Percentiles rank a stretch among this genome's conserved stretches.
Evolutionary conservation across 2,113 vertebrate species (phyloP).

Genomic region (Sclerurus mexicanus): DNA sequence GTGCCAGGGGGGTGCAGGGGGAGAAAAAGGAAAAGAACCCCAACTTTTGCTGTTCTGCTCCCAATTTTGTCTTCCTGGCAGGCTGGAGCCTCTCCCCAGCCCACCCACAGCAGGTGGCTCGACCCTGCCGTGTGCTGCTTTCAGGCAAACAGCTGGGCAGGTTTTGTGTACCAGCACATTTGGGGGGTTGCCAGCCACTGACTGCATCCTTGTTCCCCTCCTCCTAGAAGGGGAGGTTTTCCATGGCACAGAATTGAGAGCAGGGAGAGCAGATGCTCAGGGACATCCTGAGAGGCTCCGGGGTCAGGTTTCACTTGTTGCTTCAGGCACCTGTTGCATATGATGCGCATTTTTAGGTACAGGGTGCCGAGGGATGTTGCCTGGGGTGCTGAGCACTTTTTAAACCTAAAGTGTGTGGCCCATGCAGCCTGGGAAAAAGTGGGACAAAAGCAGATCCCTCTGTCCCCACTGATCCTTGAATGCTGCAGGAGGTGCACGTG

Average conservation of each 20-base stretch:
- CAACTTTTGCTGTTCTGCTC: background rate
- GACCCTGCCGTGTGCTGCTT: background rate
- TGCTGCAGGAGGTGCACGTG: background rate
- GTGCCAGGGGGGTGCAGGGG: background rate
- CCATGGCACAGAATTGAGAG: background rate
- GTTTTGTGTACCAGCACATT: background rate
- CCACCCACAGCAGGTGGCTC: background rate
- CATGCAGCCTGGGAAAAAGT: background rate
- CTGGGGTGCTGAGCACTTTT: background rate
- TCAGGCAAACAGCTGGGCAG: background rate
- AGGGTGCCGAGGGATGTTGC: background rate
- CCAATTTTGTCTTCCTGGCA: background rate
- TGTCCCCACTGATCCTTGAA: rapidly evolving
- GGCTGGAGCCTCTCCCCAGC: background rate
- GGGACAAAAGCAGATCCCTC: background rate
- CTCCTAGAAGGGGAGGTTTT: background rate
- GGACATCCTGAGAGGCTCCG: background rate
- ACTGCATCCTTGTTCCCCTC: background rate
- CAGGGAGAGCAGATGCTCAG: background rate
- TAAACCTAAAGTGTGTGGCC: background rate
- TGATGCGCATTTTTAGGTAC: background rate
- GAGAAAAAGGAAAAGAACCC: background rate
- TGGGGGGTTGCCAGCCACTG: background rate
- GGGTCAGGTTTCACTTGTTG: background rate
- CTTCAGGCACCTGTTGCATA: background rate